Evolutionary conservation across 2,888 invertebrate species (phyloP).

Genomic region (Harpagoxenus sublaevis): DNA sequence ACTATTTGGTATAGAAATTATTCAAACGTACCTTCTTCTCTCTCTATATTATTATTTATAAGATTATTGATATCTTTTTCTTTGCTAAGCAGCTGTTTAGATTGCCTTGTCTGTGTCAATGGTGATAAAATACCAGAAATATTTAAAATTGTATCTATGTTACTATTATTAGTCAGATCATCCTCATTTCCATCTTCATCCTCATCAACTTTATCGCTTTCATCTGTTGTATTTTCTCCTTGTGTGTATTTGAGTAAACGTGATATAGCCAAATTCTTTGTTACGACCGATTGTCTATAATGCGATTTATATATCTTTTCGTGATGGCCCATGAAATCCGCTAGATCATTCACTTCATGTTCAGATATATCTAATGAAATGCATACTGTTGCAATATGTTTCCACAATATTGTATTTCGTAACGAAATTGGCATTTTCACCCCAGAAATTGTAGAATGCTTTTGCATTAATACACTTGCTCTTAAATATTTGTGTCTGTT

Average conservation of each 20-base stretch:
- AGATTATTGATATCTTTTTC: background rate
- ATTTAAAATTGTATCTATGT: no score
- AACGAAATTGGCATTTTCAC: constrained; percentile 3
- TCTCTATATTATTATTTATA: background rate
- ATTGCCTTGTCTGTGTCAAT: background rate
- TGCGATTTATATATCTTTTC: no score
- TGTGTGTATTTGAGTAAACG: no score
- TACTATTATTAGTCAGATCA: no score
- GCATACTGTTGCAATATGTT: constrained; percentile 22
- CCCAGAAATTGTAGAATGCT: background rate
- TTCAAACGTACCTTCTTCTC: no score
- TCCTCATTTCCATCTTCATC: no score
- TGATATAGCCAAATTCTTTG: no score
- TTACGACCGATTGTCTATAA: no score
- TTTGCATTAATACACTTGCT: constrained; percentile 23
- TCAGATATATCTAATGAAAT: constrained; percentile 16
- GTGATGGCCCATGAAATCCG: background rate
- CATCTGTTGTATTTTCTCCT: no score
- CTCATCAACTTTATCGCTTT: no score
- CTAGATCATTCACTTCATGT: background rate
- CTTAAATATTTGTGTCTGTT: constrained; percentile 15
- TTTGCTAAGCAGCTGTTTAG: background rate
- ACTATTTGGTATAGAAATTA: no score
- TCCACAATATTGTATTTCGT: constrained; percentile 3
- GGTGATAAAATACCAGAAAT: background rate